These are phyloP conservation scores for Peromyscus maniculatus DNA, from an alignment of 2,113 vertebrate species.

Conservation along the genomic window DNA sequence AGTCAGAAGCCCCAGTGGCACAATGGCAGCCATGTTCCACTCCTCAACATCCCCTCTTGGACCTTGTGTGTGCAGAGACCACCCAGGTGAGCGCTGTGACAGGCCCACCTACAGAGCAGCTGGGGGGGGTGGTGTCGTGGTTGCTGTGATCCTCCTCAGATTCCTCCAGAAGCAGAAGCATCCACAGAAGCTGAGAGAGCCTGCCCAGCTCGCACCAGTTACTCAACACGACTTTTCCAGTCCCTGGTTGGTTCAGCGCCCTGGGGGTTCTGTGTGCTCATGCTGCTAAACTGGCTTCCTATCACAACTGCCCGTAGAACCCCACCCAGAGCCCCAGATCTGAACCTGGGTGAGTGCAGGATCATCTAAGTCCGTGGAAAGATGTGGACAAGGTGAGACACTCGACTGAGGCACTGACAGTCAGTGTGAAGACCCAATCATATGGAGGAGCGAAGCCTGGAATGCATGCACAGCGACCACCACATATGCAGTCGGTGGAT, in stretches of 20 bases:
- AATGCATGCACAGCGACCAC: not conserved
- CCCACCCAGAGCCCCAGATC: not conserved
- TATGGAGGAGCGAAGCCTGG: not conserved
- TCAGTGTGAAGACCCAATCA: not conserved
- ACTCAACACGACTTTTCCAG: not conserved
- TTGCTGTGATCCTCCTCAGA: not conserved
- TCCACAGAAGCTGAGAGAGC: not conserved
- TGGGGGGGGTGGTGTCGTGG: not conserved
- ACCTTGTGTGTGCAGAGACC: rapidly evolving
- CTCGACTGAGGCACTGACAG: not conserved
- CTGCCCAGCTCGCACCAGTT: not conserved
- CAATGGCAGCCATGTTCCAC: not conserved
- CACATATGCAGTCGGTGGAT: not conserved
- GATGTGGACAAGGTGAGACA: not conserved
- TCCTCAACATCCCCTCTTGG: no score
- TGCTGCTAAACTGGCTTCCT: not conserved
- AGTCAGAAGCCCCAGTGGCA: not conserved
- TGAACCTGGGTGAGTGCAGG: not conserved
- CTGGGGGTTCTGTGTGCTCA: not conserved
- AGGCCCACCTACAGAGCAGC: not conserved
- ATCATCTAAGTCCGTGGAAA: not conserved
- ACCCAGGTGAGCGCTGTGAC: rapidly evolving
- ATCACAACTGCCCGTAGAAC: not conserved
- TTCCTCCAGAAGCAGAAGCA: not conserved
- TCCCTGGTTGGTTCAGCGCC: not conserved